Conservation (phyloP, 2,888 invertebrate genomes). For the Acanthosepion lycidas region DNA sequence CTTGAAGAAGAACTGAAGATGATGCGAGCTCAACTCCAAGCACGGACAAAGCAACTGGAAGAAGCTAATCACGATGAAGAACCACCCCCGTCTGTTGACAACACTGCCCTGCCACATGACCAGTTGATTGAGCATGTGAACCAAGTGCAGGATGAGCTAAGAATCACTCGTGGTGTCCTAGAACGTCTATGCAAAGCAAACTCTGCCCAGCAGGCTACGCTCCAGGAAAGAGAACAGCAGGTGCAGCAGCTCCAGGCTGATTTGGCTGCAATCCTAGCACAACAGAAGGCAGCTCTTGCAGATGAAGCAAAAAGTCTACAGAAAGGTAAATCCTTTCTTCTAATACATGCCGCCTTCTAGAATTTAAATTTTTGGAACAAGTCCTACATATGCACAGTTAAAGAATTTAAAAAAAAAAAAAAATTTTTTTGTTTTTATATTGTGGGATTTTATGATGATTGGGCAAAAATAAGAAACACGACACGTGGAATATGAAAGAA, state of each 20-base stretch:
- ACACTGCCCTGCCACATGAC: conserved; percentile 46
- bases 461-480: no score
- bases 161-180: conserved; percentile 53
- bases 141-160: conserved; percentile 52
- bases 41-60: conserved; percentile 42
- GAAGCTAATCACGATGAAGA: background rate
- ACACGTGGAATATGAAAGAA: no score
- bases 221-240: conserved; percentile 41
- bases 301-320: conserved; percentile 45
- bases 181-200: conserved; percentile 50
- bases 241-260: background rate
- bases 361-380: no score
- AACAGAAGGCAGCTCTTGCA: background rate
- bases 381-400: no score
- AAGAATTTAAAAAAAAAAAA: no score
- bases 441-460: no score
- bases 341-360: conserved; percentile 3
- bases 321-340: conserved; percentile 39
- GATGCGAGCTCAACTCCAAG: conserved; percentile 50
- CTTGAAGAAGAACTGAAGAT: conserved; percentile 53
- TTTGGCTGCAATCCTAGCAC: background rate
- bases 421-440: no score
- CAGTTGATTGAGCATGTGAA: conserved; percentile 54
- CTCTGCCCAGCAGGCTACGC: conserved; percentile 49
- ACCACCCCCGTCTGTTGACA: background rate